phyloP scores from a whole-genome alignment of 2,888 invertebrate genomes.

The Pristionchus entomophagus region DNA sequence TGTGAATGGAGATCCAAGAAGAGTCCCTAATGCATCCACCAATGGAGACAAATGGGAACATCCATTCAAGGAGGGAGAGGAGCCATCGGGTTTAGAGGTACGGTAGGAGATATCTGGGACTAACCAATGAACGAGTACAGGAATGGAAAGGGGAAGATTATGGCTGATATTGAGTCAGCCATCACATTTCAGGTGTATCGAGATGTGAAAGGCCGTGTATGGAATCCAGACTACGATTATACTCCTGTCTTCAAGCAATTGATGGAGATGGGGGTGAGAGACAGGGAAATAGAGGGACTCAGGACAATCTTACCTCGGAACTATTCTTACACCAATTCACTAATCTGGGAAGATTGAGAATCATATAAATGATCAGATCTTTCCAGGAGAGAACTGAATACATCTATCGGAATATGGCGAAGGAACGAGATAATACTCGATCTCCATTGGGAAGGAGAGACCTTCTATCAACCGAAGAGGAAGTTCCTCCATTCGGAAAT shows the following conservation, averaged over 20 bases:
- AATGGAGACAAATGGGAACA: not conserved
- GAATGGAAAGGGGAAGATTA: not conserved
- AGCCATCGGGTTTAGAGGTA: not conserved
- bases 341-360: no score
- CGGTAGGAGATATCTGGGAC: not conserved
- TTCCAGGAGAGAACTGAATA: no score
- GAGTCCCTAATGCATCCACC: constrained; percentile 6
- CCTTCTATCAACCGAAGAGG: no score
- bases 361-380: no score
- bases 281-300: not conserved
- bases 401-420: no score
- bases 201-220: not conserved
- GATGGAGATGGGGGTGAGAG: not conserved
- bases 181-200: not conserved
- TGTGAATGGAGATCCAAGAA: constrained; percentile 1
- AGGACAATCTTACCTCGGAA: no score
- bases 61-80: not conserved
- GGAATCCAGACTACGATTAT: constrained; percentile 6
- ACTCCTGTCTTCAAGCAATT: not conserved
- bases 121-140: not conserved
- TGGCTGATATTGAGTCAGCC: no score
- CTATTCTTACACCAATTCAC: no score
- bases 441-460: no score
- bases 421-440: no score
- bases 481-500: not conserved